Evolutionary conservation across 1,140 invertebrate species (phyloP), one percentile per base, ranked within the genome.

Genomic region (Drosophila suzukii): DNA sequence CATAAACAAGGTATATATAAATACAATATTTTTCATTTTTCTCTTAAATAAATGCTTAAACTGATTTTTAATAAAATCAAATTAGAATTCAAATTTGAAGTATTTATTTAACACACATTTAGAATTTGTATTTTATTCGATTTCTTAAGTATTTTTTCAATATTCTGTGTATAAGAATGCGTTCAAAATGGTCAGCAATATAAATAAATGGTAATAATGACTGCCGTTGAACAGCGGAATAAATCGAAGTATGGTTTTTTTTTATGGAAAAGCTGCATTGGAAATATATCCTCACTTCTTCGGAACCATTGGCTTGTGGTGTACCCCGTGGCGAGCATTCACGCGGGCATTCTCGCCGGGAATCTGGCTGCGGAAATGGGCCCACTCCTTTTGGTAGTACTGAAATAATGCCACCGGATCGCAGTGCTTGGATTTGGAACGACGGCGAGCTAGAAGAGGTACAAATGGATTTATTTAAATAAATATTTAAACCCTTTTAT

Each of bases 391-490:
- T 81, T 95, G 94, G 83, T 96, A 97, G 67, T 96, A 94, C 53
- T 96, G 95, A 88, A 96, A 97, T 10, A 96, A 91, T 11, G 94
- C 93, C 3, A 97, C 96, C 47, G 96, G 96, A 91, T 96, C 96
- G 75, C 24, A 66, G 43, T 71, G 15, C 27, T 51, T 71, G 10
- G 58, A 46, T 34, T 63, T 75, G 1, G 43, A 24, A 49, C 53
- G 55, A 6, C 58, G 30, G n/a, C 39, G 55, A 38, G 15, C 81
- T 80, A 34, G 20, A 43, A 7, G 27, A 11, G 15, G 7, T 30
- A n/a, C n/a, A 27, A 8, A 7, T 0, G 17, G 6, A 17, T 43
- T 15, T 5, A 6, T 1, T 34, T 34, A 3, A 59, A 59, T 20
- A 38, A 10, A 6, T 30, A 61, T 36, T 34, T 56, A 11, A n/a